phyloP scores from a whole-genome alignment of 30 jellyfish, hydroid and myxozoan species.

The Sanderia malayensis region DNA sequence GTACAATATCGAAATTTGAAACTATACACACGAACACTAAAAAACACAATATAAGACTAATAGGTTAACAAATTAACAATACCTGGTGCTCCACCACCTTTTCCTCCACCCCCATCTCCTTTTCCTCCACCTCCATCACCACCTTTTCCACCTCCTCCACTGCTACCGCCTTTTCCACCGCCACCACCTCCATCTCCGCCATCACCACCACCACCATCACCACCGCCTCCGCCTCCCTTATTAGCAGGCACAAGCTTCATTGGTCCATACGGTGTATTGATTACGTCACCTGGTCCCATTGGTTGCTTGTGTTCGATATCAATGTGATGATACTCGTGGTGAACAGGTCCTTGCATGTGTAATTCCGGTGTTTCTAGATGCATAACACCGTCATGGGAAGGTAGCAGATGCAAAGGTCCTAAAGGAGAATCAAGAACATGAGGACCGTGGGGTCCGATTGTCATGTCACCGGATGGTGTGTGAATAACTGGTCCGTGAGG shows the following conservation, averaged over 20 bases:
- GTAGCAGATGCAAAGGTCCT: constrained; percentile 82
- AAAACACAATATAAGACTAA: too few relatives aligned
- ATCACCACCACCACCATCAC: constrained; percentile 81
- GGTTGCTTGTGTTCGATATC: constrained; percentile 74
- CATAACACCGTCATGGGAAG: constrained; percentile 91
- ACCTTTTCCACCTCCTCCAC: constrained; percentile 52
- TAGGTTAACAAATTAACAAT: too few relatives aligned
- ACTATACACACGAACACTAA: too few relatives aligned
- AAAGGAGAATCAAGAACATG: constrained; percentile 85
- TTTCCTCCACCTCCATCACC: constrained; percentile 63
- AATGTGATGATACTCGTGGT: constrained; percentile 79
- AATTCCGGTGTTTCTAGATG: constrained; percentile 93
- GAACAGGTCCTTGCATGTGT: constrained; percentile 86
- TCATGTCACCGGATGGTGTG: constrained; percentile 90
- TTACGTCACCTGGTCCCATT: constrained; percentile 81
- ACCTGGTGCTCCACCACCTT: constrained; percentile 62
- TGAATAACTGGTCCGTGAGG: constrained; percentile 58
- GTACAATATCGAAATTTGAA: too few relatives aligned
- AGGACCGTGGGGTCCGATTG: constrained; percentile 76
- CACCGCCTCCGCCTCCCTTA: constrained; percentile 73
- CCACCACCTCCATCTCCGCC: constrained; percentile 65
- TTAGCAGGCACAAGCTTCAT: constrained; percentile 95
- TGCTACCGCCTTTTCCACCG: constrained; percentile 69
- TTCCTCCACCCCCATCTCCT: constrained; percentile 66
- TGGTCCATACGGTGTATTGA: constrained; percentile 93